Base-by-base conservation (phyloP, 1,140 invertebrate genomes). In the Eumeta japonica region DNA sequence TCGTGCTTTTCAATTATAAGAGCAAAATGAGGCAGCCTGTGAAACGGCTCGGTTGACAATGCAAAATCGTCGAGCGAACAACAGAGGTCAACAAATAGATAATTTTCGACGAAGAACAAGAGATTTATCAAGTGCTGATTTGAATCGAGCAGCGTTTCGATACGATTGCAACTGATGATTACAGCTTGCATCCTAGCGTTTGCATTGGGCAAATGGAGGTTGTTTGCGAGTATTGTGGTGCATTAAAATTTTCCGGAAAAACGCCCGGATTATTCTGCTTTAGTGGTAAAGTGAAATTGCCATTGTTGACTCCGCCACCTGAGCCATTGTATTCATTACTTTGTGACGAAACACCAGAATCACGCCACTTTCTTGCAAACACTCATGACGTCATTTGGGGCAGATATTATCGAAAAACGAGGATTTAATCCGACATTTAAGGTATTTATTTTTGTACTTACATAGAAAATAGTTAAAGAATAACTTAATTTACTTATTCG, bases 1-100 rank as follows among this genome's bases (percentile, higher is more conserved):
- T 50, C 52, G 46, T 43, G 52, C 45, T 49, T 52, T 46, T 50
- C 43, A 48, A 48, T 45, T 48, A 51, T 42, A 11, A 46, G 42
- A 63, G 56, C 54, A 60, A 59, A 61, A 49, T 15, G 55, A 61
- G 24, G 54, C 50, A 59, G 52, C 48, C 50, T 56, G 58, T 61
- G 43, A 59, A 60, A 61, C 55, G 24, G 50, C 54, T 60, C 39
- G 53, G 46, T 55, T n/a, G n/a, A n/a, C 52, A 56, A 62, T 56
- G 51, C 32, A 28, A 30, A 49, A 56, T 43, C 48, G 33, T 46
- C 32, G 31, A 51, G 50, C 44, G 18, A 49, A 55, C 28, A 28
- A 37, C 43, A 57, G 37, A 60, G 29, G 28, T 48, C 41, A 53
- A 50, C 48, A 49, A 46, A 16, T 43, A 49, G 40, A 64, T 57